Conservation (phyloP, 2,888 invertebrate species). For the Tachina lurida region DNA sequence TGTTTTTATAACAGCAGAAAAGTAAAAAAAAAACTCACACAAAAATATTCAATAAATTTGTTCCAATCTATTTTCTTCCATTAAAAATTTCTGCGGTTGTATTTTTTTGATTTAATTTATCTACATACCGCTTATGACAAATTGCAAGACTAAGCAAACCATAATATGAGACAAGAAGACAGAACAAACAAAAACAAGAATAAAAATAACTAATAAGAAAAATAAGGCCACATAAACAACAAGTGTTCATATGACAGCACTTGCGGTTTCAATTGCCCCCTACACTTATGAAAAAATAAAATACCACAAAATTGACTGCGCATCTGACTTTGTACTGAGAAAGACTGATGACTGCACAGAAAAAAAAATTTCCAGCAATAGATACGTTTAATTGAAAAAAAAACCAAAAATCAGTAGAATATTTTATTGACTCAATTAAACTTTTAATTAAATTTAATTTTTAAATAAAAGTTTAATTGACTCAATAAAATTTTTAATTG, state of each 20-base stretch:
- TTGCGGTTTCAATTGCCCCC: neutral
- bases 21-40: slow-evolving; percentile 17
- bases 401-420: too few species aligned
- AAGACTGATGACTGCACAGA: neutral
- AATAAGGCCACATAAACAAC: slow-evolving; percentile 51
- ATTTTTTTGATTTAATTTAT: slow-evolving; percentile 47
- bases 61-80: slow-evolving; percentile 14
- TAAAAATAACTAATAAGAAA: neutral
- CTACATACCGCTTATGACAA: slow-evolving; percentile 50
- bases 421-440: too few species aligned
- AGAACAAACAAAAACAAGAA: neutral
- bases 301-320: neutral
- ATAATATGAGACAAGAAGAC: slow-evolving; percentile 23
- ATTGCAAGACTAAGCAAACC: slow-evolving; percentile 53
- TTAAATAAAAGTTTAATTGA: too few species aligned
- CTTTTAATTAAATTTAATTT: too few species aligned
- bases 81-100: slow-evolving; percentile 37
- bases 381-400: too few species aligned
- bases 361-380: too few species aligned
- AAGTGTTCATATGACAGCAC: slow-evolving; percentile 49
- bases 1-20: slow-evolving; percentile 9
- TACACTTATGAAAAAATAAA: neutral
- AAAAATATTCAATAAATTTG: slow-evolving; percentile 24
- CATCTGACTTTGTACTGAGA: neutral
- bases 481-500: too few species aligned